phyloP scores from a whole-genome alignment of 2,797 vertebrate species.

The Ctenosaura bakeri region DNA sequence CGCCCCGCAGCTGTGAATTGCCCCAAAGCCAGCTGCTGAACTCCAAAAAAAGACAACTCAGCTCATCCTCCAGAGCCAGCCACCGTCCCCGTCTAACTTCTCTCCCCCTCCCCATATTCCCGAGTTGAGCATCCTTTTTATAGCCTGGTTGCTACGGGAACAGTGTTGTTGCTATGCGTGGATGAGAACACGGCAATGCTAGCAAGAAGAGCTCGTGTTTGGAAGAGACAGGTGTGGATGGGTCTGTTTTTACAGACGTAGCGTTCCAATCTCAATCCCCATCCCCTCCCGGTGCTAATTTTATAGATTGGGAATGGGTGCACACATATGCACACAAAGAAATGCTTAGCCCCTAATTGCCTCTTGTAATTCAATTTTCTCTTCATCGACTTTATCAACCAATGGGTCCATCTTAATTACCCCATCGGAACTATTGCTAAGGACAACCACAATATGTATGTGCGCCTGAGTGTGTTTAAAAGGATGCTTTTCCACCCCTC shows the following conservation, averaged over 20 bases:
- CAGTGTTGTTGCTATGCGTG: slow-evolving; percentile 37
- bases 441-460: background rate
- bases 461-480: background rate
- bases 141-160: slow-evolving; percentile 48
- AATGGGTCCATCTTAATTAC: background rate
- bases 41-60: background rate
- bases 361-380: background rate
- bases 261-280: too few relatives aligned
- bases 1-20: background rate
- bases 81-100: background rate
- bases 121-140: slow-evolving; percentile 43
- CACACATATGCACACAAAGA: background rate
- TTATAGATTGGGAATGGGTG: background rate
- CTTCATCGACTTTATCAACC: background rate
- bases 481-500: fast-evolving
- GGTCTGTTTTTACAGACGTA: background rate
- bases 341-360: background rate
- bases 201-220: background rate
- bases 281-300: background rate
- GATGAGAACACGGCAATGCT: background rate
- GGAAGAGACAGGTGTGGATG: background rate
- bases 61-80: background rate
- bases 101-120: background rate
- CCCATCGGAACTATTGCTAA: background rate
- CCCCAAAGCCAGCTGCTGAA: background rate